These are phyloP conservation scores for Phenacoccus solenopsis DNA, from an alignment of 1,140 invertebrate species.

Conservation along the genomic window DNA sequence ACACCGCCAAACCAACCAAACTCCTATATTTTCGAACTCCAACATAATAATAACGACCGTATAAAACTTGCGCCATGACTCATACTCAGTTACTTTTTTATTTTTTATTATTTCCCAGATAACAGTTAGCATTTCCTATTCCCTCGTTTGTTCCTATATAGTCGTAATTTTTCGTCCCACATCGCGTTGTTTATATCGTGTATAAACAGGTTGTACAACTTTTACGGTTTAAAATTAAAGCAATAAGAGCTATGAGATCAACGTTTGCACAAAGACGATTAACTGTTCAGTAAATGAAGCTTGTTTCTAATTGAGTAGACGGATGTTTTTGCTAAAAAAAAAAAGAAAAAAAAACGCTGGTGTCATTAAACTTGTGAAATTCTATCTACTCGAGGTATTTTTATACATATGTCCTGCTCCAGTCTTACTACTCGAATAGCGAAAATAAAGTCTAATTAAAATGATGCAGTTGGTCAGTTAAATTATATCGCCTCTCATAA, in stretches of 20 bases:
- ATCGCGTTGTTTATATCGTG: not conserved
- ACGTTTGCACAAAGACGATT: constrained; percentile 1
- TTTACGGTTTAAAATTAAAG: not conserved
- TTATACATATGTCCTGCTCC: too few species aligned
- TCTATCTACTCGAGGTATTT: not conserved
- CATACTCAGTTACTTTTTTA: not conserved
- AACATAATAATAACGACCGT: too few species aligned
- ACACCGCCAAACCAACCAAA: too few species aligned
- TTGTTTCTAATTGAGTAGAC: too few species aligned
- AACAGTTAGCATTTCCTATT: not conserved
- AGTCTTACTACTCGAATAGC: too few species aligned
- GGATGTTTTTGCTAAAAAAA: not conserved
- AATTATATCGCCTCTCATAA: too few species aligned
- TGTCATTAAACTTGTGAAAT: not conserved
- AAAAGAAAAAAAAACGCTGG: too few species aligned
- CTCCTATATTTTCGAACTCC: too few species aligned
- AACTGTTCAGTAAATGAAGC: not conserved
- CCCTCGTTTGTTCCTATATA: not conserved
- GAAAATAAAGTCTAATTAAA: not conserved
- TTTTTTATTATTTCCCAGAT: not conserved
- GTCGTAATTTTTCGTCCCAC: not conserved
- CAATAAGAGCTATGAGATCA: not conserved
- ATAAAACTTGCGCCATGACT: not conserved
- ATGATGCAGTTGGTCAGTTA: not conserved
- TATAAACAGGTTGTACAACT: constrained; percentile 2